Percentiles rank a stretch among this genome's conserved stretches.
phyloP scores from a whole-genome alignment of 1,140 invertebrate genomes.

The Dendrolimus punctatus region DNA sequence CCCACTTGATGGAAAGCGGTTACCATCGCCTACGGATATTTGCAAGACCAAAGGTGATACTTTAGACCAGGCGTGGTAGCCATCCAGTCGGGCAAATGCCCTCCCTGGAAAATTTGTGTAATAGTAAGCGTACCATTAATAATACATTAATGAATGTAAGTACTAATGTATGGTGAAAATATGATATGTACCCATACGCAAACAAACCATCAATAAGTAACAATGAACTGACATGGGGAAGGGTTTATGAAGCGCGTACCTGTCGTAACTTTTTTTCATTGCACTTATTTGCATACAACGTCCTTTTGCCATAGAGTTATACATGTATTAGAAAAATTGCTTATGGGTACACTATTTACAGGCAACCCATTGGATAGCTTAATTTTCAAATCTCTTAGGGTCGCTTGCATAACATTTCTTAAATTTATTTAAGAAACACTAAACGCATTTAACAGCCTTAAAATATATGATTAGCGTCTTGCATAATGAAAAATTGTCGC shows the following conservation, averaged over 20 bases:
- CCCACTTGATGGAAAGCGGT: too few relatives aligned
- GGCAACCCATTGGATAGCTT: conserved; percentile 4
- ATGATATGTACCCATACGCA: background rate
- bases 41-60: too few relatives aligned
- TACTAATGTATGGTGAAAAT: conserved; percentile 1
- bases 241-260: conserved; percentile 9
- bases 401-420: too few relatives aligned
- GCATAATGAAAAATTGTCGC: too few relatives aligned
- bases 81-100: too few relatives aligned
- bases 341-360: background rate
- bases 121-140: too few relatives aligned
- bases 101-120: too few relatives aligned
- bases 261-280: conserved; percentile 11
- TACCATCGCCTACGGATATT: too few relatives aligned
- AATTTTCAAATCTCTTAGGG: conserved; percentile 3
- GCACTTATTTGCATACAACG: conserved; percentile 20
- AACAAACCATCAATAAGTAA: conserved; percentile 10
- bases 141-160: background rate
- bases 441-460: too few relatives aligned
- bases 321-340: conserved; percentile 4
- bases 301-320: conserved; percentile 2
- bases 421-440: too few relatives aligned
- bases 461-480: too few relatives aligned
- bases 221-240: conserved; percentile 7
- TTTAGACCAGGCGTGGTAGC: too few relatives aligned